A percentile compares a stretch with the other conserved stretches of the same genome.
Evolutionary conservation across 2,797 vertebrate genomes (phyloP).

Genomic region (Phrynocephalus guinanensis): DNA sequence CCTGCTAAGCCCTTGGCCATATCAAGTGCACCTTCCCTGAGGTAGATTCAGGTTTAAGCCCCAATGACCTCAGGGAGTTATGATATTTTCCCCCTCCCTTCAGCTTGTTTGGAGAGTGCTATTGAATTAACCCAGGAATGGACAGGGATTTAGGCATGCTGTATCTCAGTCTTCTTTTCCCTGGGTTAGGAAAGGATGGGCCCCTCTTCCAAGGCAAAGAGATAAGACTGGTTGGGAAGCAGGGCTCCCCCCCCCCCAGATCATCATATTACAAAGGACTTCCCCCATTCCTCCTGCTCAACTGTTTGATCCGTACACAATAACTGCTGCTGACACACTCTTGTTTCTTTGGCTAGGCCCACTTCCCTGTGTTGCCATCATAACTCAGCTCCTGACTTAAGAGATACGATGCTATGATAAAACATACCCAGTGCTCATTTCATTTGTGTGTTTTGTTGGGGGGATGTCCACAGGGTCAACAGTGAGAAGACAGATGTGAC

Average conservation of each 20-base stretch:
- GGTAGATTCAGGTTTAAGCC: not conserved
- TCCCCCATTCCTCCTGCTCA: not conserved
- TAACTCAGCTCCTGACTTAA: not conserved
- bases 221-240: not conserved
- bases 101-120: not conserved
- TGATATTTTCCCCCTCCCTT: not conserved
- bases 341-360: not conserved
- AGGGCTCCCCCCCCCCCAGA: not conserved
- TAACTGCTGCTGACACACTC: not conserved
- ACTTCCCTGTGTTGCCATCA: not conserved
- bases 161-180: not conserved
- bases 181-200: too few relatives aligned
- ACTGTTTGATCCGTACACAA: not conserved
- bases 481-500: conserved; percentile 61
- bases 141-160: not conserved
- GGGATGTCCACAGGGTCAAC: conserved; percentile 60
- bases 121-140: not conserved
- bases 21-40: not conserved
- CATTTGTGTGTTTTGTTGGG: conserved; percentile 43
- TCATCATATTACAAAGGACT: not conserved
- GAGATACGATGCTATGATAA: not conserved
- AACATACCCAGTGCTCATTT: conserved; percentile 38
- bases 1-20: not conserved
- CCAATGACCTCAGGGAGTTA: not conserved
- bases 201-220: not conserved